phyloP scores from a whole-genome alignment of 2,113 vertebrate genomes.

The Xenotilapia caudafasciata region DNA sequence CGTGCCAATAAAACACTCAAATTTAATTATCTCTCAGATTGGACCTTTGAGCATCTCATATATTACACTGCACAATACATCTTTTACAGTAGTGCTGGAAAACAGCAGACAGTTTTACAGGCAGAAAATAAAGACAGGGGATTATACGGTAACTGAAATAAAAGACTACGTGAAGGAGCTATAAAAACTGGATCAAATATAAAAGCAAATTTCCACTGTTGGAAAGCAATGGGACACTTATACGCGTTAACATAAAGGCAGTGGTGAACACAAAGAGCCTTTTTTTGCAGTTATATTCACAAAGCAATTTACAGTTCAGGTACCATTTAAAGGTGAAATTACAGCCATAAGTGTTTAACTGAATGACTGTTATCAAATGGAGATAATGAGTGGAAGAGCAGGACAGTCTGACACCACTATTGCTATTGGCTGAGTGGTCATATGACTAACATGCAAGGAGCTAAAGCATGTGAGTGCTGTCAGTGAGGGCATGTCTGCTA shows the following conservation, averaged over 20 bases:
- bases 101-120: neutral
- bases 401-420: neutral
- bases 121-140: neutral
- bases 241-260: neutral
- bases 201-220: neutral
- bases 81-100: neutral
- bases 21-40: neutral
- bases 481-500: neutral
- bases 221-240: neutral
- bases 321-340: neutral
- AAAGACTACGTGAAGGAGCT: neutral
- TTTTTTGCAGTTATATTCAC: neutral
- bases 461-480: neutral
- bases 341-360: neutral
- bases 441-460: neutral
- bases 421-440: neutral
- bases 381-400: neutral
- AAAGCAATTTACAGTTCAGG: neutral
- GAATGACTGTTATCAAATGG: neutral
- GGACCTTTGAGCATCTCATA: slow-evolving; percentile 16
- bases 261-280: accelerated
- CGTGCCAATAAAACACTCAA: neutral
- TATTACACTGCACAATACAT: neutral
- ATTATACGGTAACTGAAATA: neutral
- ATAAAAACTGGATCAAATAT: neutral